A percentile compares a stretch with the other conserved stretches of the same genome.
Evolutionary conservation across 2,113 vertebrate species (phyloP).

Genomic region (zebrafish (Danio rerio)): GRCz12tu NC_133181.1:45633501-45634000

Average conservation of each 20-base stretch:
- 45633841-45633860: not conserved
- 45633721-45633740: conserved; percentile 35
- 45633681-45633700: conserved; percentile 12
- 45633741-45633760: conserved; percentile 31
- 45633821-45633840: not conserved
- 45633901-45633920: conserved; percentile 39
- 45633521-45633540: not conserved
- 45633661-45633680: conserved; percentile 25
- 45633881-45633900: conserved; percentile 38
- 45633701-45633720: conserved; percentile 39
- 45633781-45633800: not conserved
- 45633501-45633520: conserved; percentile 19
- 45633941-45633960: conserved; percentile 16
- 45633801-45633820: not conserved
- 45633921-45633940: conserved; percentile 28
- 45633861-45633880: conserved; percentile 15
- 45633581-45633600: not conserved
- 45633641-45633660: conserved; percentile 39
- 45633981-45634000: not conserved
- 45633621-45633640: conserved; percentile 34
- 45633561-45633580: not conserved
- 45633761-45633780: not conserved
- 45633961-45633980: conserved; percentile 28
- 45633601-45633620: conserved; percentile 19
- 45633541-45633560: not conserved